These are phyloP conservation scores for Petroica traversi DNA, from an alignment of 2,113 vertebrate species.

Conservation along the genomic window DNA sequence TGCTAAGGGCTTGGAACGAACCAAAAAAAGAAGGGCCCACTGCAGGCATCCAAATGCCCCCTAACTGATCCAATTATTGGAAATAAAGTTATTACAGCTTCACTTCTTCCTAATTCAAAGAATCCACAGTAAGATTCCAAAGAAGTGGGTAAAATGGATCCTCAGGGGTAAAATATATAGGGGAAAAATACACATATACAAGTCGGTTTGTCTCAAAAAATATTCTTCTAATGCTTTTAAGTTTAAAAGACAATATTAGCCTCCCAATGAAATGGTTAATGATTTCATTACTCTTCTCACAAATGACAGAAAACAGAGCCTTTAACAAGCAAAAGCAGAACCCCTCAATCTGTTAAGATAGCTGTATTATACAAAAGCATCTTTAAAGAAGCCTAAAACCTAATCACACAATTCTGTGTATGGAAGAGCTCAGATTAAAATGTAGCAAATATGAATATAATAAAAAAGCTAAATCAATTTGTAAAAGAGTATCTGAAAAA, in stretches of 20 bases:
- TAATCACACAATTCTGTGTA: not conserved
- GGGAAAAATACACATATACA: not conserved
- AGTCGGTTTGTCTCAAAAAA: not conserved
- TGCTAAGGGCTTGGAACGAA: slow-evolving; percentile 38
- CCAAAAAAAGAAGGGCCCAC: slow-evolving; percentile 30
- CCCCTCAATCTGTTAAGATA: not conserved
- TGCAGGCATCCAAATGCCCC: slow-evolving; percentile 44
- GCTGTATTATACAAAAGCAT: not conserved
- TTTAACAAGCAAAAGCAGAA: not conserved
- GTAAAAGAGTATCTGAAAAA: not conserved
- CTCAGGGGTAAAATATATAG: not conserved
- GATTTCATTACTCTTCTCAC: not conserved
- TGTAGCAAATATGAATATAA: not conserved
- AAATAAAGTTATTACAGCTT: slow-evolving; percentile 23
- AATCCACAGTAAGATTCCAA: slow-evolving; percentile 29
- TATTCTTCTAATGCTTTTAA: not conserved
- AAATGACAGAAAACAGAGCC: not conserved
- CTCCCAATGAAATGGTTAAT: not conserved
- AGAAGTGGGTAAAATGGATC: not conserved
- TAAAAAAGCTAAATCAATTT: not conserved
- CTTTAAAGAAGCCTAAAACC: not conserved
- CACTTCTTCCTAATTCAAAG: slow-evolving; percentile 15
- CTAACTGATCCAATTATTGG: slow-evolving; percentile 39
- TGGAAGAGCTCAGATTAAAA: not conserved
- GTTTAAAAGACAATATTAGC: not conserved